phyloP scores from a whole-genome alignment of 2,888 invertebrate species.

The Cylindroiulus punctatus region DNA sequence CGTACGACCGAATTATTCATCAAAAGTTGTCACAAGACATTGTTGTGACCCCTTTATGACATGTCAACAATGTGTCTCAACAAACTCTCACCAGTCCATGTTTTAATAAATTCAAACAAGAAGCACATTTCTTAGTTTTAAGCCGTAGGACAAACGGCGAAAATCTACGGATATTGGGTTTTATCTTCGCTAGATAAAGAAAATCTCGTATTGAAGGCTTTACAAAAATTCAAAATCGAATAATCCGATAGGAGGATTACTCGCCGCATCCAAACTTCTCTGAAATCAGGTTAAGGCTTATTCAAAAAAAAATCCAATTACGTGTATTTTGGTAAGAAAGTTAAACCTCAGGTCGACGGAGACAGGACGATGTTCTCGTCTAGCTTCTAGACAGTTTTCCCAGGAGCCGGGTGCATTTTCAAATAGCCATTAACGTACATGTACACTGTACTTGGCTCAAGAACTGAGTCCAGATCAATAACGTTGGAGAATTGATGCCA shows the following conservation, averaged over 20 bases:
- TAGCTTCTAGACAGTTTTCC: conserved; percentile 4
- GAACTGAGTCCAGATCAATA: neutral
- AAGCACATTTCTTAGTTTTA: neutral
- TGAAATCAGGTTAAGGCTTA: neutral
- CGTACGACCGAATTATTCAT: no score
- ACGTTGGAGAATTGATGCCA: neutral
- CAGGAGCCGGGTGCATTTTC: neutral
- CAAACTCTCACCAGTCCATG: no score
- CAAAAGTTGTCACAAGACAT: no score
- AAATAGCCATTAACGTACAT: neutral
- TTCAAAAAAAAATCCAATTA: neutral
- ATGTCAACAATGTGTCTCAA: no score
- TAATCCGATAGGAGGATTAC: neutral
- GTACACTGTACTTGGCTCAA: neutral
- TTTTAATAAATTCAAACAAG: no score
- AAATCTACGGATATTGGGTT: neutral
- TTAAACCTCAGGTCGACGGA: neutral
- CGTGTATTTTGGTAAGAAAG: neutral
- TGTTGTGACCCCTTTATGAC: no score
- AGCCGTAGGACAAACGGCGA: neutral
- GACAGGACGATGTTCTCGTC: neutral
- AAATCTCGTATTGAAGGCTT: neutral
- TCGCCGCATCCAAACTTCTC: neutral
- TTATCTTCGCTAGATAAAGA: neutral
- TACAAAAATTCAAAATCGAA: neutral